Conservation (phyloP, 2,797 vertebrate genomes). For the Cirrhinus molitorella region DNA sequence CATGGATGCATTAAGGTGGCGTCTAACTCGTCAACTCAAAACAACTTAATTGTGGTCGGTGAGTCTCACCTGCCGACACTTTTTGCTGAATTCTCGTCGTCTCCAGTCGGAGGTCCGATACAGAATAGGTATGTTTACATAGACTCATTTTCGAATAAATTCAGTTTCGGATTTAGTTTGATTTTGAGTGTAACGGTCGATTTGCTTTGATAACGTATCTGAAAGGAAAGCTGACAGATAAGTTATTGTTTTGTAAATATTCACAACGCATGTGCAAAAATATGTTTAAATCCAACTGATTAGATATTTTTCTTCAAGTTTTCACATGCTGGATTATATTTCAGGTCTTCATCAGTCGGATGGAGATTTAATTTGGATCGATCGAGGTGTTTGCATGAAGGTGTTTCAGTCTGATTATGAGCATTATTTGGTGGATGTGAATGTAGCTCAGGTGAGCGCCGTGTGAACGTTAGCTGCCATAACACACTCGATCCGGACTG, state of each 20-base stretch:
- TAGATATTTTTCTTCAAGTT: neutral
- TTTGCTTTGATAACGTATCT: no score
- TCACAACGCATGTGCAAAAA: neutral
- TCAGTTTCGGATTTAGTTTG: no score
- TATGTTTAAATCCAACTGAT: neutral
- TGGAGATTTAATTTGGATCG: neutral
- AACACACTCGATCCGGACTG: no score
- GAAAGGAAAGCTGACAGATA: no score
- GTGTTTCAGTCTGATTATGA: no score
- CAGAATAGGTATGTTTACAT: neutral
- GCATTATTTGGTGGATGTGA: no score
- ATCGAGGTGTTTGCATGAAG: neutral
- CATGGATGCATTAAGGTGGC: conserved; percentile 18
- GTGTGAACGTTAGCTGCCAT: no score
- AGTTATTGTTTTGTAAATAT: neutral
- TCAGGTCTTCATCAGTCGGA: neutral
- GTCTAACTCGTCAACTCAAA: conserved; percentile 17
- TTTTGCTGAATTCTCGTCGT: neutral
- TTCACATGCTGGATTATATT: neutral
- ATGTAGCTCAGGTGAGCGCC: no score
- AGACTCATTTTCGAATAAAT: no score
- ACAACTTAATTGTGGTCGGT: conserved; percentile 15
- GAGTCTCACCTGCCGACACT: neutral
- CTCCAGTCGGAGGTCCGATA: no score
- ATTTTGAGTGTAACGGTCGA: no score